Conservation (phyloP, 2,888 invertebrate species). For the Ephialtes manifestator region DNA sequence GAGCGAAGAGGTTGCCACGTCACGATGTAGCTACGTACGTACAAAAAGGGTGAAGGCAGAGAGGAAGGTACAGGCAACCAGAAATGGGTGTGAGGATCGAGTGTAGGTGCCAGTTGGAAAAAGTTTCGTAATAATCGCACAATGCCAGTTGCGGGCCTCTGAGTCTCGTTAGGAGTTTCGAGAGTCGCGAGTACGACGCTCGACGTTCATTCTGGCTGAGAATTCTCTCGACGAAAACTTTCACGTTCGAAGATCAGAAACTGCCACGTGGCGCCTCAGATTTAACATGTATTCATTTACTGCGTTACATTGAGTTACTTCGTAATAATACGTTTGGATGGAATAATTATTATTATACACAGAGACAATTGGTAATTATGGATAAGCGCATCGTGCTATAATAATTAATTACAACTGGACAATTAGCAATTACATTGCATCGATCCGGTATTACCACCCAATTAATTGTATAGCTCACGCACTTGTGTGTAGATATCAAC, state of each 20-base stretch:
- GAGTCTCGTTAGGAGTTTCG: constrained; percentile 71
- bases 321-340: neutral
- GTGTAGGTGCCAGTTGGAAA: constrained; percentile 56
- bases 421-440: constrained; percentile 15
- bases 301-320: neutral
- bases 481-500: neutral
- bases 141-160: constrained; percentile 70
- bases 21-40: constrained; percentile 4
- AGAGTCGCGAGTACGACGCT: constrained; percentile 30
- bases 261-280: neutral
- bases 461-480: constrained; percentile 25
- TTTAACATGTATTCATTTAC: constrained; percentile 13
- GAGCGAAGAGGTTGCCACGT: constrained; percentile 18
- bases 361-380: neutral
- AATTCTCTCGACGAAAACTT: constrained; percentile 34
- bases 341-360: neutral
- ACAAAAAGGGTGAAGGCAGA: constrained; percentile 8
- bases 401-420: constrained; percentile 1
- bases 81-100: constrained; percentile 28
- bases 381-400: neutral
- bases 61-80: constrained; percentile 10
- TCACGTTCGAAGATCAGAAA: constrained; percentile 37
- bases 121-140: constrained; percentile 80
- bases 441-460: neutral
- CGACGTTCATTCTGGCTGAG: constrained; percentile 48